A percentile compares a stretch with the other conserved stretches of the same genome.
Evolutionary conservation across 2,113 vertebrate genomes (phyloP).

Genomic region (Myotis lucifugus): DNA sequence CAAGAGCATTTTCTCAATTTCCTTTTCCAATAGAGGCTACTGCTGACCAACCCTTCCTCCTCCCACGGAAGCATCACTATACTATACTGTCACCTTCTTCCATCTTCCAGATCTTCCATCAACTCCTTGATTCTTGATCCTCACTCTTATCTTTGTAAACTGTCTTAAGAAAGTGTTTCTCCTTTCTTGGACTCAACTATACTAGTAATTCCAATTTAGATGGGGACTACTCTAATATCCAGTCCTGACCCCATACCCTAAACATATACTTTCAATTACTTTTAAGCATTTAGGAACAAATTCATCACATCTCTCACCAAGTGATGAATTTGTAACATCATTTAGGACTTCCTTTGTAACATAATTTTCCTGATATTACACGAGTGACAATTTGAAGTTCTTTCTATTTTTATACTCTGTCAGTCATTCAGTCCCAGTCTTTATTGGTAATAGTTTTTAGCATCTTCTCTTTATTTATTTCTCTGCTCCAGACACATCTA

Average conservation of each 20-base stretch:
- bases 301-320: not conserved
- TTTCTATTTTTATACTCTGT: not conserved
- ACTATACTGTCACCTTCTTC: not conserved
- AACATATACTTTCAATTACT: not conserved
- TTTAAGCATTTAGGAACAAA: not conserved
- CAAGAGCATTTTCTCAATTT: not conserved
- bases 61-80: rapidly evolving
- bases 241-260: not conserved
- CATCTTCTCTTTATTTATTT: not conserved
- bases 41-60: not conserved
- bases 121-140: not conserved
- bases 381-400: not conserved
- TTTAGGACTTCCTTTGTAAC: not conserved
- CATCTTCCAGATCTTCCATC: not conserved
- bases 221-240: not conserved
- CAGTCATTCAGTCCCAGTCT: not conserved
- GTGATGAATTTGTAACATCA: too few species aligned
- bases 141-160: not conserved
- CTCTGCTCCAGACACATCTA: not conserved
- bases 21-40: not conserved
- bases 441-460: not conserved
- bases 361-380: not conserved
- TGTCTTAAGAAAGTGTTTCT: not conserved
- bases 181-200: not conserved
- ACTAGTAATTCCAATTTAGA: not conserved